These are phyloP conservation scores for Stenodera caucasica DNA, from an alignment of 2,888 invertebrate species.

Conservation along the genomic window DNA sequence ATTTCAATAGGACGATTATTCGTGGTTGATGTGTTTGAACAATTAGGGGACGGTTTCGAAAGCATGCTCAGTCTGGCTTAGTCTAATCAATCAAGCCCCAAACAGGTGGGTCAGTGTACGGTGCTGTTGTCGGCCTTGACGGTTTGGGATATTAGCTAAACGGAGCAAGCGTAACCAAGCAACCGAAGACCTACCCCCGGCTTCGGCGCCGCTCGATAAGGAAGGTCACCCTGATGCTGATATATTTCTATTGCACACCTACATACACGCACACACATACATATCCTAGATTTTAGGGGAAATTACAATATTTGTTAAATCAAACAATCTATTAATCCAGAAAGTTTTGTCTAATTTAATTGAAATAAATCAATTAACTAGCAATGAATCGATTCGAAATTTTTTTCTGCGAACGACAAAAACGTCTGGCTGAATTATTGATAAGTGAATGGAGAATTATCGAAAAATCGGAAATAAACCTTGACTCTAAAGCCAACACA, in stretches of 20 bases:
- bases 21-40: not conserved
- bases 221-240: constrained; percentile 22
- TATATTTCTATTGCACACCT: not conserved
- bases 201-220: constrained; percentile 25
- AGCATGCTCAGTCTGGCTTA: constrained; percentile 17
- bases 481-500: too few relatives aligned
- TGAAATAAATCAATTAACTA: not conserved
- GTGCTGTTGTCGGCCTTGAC: constrained; percentile 29
- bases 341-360: not conserved
- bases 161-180: constrained; percentile 27
- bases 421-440: too few relatives aligned
- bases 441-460: not conserved
- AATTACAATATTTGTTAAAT: not conserved
- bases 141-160: constrained; percentile 26
- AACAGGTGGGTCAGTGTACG: constrained; percentile 32
- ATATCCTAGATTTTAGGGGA: not conserved
- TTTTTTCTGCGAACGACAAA: too few relatives aligned
- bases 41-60: not conserved
- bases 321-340: not conserved
- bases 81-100: constrained; percentile 26
- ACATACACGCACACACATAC: not conserved
- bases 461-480: not conserved
- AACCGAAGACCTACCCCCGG: constrained; percentile 28
- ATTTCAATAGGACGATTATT: too few relatives aligned
- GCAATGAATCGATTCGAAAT: not conserved